Evolutionary conservation across 2,113 vertebrate species (phyloP).

Genomic region (Gopherus flavomarginatus): DNA sequence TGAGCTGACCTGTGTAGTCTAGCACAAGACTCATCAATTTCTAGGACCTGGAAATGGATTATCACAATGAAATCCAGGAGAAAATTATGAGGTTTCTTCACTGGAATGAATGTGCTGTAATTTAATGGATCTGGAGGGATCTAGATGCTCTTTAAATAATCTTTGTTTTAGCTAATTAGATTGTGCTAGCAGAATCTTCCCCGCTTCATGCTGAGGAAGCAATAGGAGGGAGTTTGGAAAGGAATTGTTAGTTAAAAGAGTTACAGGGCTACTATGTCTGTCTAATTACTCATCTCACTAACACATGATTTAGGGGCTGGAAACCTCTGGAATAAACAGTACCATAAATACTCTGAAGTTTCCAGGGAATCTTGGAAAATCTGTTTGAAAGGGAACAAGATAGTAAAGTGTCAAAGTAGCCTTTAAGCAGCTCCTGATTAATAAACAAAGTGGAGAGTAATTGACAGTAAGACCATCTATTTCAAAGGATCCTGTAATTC

Average conservation of each 20-base stretch:
- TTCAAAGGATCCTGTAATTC: background rate
- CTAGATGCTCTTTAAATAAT: background rate
- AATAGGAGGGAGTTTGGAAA: background rate
- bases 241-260: background rate
- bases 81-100: background rate
- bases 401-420: background rate
- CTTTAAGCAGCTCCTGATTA: background rate
- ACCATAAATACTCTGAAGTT: background rate
- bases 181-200: background rate
- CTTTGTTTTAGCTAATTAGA: constrained; percentile 28
- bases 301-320: background rate
- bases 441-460: background rate
- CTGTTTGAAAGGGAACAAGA: background rate
- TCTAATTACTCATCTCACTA: constrained; percentile 40
- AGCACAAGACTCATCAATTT: background rate
- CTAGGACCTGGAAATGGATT: background rate
- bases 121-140: background rate
- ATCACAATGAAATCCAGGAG: background rate
- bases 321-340: background rate
- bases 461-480: background rate
- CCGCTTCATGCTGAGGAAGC: background rate
- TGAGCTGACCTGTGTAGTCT: background rate
- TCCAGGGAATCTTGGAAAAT: background rate
- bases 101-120: background rate
- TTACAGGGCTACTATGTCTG: background rate